Evolutionary conservation across 2,888 invertebrate species (phyloP), one percentile per base, ranked within the genome.

Genomic region (Mystacides longicornis): DNA sequence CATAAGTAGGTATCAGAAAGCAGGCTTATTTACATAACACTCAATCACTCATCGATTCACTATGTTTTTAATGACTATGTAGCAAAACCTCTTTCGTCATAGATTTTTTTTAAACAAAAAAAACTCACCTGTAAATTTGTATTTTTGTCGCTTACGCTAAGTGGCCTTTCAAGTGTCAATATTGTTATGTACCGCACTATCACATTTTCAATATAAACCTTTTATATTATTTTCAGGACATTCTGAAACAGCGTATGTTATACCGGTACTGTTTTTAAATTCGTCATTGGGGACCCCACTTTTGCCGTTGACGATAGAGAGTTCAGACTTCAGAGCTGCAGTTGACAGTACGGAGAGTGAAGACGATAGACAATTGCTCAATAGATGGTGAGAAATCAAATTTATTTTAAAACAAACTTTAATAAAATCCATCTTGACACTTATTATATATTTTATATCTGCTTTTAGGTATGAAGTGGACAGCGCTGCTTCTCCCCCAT

Each of bases 201-300:
- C n/a, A n/a, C n/a, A n/a, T n/a, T n/a, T n/a, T n/a, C n/a, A n/a
- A n/a, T n/a, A n/a, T n/a, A n/a, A 27, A 27, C 5, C 27, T 43
- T 43, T 43, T 43, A 31, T 31, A 9, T 31, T 7, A 31, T 9
- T 66, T 71, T 16, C 71, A 85, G 85, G 89, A 60, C 88, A 89
- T 70, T 79, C 82, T 58, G 84, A 86, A 62, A 77, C 83, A 0
- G 85, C 87, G 0, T 87, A 89, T 59, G 82, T 89, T 55, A 84
- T 89, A 49, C 89, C 89, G 0, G 81, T 90, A 27, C 70, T 91
- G 61, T 89, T 90, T 71, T 74, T 90, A 57, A 89, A 87, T 69
- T 85, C 88, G 22, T 86, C 86, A 0, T 72, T 89, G 60, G 89
- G 89, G 22, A 85, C 85, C 4, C 86, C 87, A 5, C 76, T 89